A percentile compares a stretch with the other conserved stretches of the same genome.
Conservation (phyloP, 2,797 vertebrate species). For the Liparis tanakae region DNA sequence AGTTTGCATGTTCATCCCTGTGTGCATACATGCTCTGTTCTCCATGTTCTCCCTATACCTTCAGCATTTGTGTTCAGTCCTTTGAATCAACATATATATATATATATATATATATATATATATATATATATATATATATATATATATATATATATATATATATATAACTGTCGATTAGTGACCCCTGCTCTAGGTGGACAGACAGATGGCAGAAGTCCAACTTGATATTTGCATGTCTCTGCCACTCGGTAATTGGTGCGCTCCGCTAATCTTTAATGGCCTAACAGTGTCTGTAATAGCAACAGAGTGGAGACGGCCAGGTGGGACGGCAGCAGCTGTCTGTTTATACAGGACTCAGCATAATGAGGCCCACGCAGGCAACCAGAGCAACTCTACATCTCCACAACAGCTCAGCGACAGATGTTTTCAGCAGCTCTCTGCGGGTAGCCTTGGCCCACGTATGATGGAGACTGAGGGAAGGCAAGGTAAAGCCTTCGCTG, state of each 20-base stretch:
- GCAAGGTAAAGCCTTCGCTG: conserved; percentile 10
- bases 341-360: conserved; percentile 77
- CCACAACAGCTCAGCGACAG: conserved; percentile 83
- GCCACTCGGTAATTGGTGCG: conserved; percentile 37
- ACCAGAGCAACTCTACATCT: conserved; percentile 74
- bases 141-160: no score
- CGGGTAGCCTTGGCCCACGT: conserved; percentile 62
- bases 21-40: no score
- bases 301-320: conserved; percentile 49
- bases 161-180: no score
- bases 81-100: no score
- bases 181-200: not conserved
- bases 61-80: no score
- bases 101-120: no score
- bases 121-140: no score
- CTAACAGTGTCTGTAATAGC: conserved; percentile 46
- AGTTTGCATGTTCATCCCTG: no score
- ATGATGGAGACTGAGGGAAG: conserved; percentile 30
- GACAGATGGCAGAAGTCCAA: conserved; percentile 27
- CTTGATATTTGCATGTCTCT: conserved; percentile 29
- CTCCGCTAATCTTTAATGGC: conserved; percentile 52
- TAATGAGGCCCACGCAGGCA: conserved; percentile 59
- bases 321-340: conserved; percentile 60
- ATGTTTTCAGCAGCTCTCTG: conserved; percentile 74
- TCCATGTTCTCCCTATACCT: no score